A percentile compares a stretch with the other conserved stretches of the same genome.
Conservation (phyloP, 1,140 invertebrate species). For the Bombyx mori region ASM3026992v2 NC_085110.1:15586501-15587000, state of each 20-base stretch:
- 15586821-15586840: slow-evolving; percentile 11
- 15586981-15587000: slow-evolving; percentile 13
- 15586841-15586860: slow-evolving; percentile 8
- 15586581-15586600: no score
- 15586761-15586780: slow-evolving; percentile 3
- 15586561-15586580: no score
- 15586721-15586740: slow-evolving; percentile 3
- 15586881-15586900: background rate
- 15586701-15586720: slow-evolving; percentile 2
- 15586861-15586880: slow-evolving; percentile 10
- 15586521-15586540: no score
- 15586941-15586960: slow-evolving; percentile 10
- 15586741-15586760: background rate
- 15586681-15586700: slow-evolving; percentile 8
- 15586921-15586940: slow-evolving; percentile 8
- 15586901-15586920: slow-evolving; percentile 20
- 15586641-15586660: background rate
- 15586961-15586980: slow-evolving; percentile 10
- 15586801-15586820: slow-evolving; percentile 3
- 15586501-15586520: no score
- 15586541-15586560: no score
- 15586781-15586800: slow-evolving; percentile 4
- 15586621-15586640: no score
- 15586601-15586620: no score
- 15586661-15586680: background rate